phyloP scores from a whole-genome alignment of 1,140 invertebrate genomes.

The Ips typographus region DNA sequence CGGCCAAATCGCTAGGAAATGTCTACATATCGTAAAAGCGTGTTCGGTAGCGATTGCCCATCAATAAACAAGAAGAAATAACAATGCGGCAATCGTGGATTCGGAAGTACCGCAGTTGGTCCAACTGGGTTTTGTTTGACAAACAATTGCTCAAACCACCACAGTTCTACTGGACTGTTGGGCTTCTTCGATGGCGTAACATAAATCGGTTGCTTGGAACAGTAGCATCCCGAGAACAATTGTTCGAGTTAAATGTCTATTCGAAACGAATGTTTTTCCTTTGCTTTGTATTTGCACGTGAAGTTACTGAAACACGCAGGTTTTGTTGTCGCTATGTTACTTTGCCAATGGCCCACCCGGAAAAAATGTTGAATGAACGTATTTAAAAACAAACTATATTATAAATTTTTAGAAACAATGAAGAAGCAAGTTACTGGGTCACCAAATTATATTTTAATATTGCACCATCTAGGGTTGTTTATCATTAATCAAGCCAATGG shows the following conservation, averaged over 20 bases:
- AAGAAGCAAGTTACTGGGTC: not conserved
- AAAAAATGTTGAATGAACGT: not conserved
- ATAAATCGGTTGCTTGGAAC: constrained; percentile 46
- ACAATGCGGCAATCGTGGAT: constrained; percentile 49
- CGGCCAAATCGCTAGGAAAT: constrained; percentile 26
- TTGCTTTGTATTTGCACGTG: constrained; percentile 31
- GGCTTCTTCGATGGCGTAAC: constrained; percentile 41
- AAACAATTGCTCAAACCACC: constrained; percentile 37
- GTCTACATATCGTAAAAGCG: constrained; percentile 37
- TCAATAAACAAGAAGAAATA: constrained; percentile 50
- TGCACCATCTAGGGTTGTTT: no score
- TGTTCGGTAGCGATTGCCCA: constrained; percentile 47
- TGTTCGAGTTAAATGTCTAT: constrained; percentile 49
- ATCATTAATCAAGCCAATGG: no score
- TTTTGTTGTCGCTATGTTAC: not conserved
- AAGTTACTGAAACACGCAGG: constrained; percentile 14
- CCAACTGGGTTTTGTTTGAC: constrained; percentile 22
- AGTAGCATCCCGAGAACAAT: constrained; percentile 49
- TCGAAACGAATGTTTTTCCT: constrained; percentile 46
- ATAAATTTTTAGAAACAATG: not conserved
- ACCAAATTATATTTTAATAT: not conserved
- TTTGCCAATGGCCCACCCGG: constrained; percentile 1
- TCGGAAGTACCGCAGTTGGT: constrained; percentile 35
- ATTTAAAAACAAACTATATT: not conserved
- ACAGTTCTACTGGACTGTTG: constrained; percentile 25